These are phyloP conservation scores for Tupaia chinensis DNA, from an alignment of 2,113 vertebrate species.

Conservation along the genomic window DNA sequence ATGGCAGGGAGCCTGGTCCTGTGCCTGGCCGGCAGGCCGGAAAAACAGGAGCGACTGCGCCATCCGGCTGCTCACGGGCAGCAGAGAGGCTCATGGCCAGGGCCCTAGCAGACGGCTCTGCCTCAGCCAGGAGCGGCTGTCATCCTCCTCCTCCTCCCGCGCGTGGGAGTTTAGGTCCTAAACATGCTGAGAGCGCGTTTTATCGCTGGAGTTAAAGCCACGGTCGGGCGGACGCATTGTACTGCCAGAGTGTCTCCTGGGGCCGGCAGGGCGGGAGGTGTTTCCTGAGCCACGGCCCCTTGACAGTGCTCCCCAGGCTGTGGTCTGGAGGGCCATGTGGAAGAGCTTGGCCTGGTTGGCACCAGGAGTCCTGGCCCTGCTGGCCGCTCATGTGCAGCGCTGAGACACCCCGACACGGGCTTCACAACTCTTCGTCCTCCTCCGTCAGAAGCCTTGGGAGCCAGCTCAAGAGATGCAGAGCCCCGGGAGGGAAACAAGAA, in stretches of 20 bases:
- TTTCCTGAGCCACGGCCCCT: too few relatives aligned
- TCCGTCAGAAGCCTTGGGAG: background rate
- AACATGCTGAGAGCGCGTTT: fast-evolving
- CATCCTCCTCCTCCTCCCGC: too few relatives aligned
- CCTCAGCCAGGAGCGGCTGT: fast-evolving
- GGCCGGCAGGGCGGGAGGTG: too few relatives aligned
- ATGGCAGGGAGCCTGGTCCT: too few relatives aligned
- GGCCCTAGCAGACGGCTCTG: background rate
- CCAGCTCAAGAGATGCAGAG: background rate
- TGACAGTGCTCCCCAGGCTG: background rate
- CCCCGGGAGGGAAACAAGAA: background rate
- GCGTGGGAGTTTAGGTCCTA: background rate
- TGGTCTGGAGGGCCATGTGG: too few relatives aligned
- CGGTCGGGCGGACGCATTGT: too few relatives aligned
- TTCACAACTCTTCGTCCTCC: background rate
- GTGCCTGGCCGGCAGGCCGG: too few relatives aligned
- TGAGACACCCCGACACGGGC: background rate
- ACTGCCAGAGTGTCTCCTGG: too few relatives aligned
- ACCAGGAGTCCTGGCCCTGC: background rate
- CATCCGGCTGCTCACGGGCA: too few relatives aligned
- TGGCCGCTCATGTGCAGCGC: background rate
- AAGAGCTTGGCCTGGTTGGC: background rate
- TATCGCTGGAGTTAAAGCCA: background rate
- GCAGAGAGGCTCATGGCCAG: too few relatives aligned
- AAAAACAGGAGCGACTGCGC: too few relatives aligned